Evolutionary conservation across 2,888 invertebrate genomes (phyloP).

Genomic region (Cheilosia variabilis): DNA sequence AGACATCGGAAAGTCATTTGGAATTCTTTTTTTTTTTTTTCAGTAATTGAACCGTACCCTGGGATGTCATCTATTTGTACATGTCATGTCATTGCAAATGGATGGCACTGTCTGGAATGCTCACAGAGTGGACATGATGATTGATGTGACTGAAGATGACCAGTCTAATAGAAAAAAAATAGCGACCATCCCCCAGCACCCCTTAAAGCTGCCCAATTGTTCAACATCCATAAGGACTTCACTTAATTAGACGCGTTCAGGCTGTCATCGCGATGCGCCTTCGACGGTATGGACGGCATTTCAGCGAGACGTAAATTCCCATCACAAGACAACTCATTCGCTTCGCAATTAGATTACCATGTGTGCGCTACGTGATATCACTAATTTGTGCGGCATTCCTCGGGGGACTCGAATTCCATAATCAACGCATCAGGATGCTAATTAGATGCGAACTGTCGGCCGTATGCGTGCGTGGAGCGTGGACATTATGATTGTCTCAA

Average conservation of each 20-base stretch:
- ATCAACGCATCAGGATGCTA: conserved; percentile 69
- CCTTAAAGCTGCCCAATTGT: background rate
- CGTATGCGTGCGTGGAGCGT: conserved; percentile 26
- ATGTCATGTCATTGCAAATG: conserved; percentile 34
- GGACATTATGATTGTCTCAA: conserved; percentile 63
- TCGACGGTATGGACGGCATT: conserved; percentile 52
- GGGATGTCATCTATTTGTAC: conserved; percentile 39
- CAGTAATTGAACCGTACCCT: conserved; percentile 32
- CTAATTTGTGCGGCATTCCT: conserved; percentile 65
- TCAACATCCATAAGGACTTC: conserved; percentile 38
- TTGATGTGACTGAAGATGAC: background rate
- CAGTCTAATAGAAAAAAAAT: background rate
- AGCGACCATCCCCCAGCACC: no score
- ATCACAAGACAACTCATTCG: conserved; percentile 52
- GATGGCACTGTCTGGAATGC: conserved; percentile 18
- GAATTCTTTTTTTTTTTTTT: background rate
- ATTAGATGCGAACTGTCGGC: conserved; percentile 70
- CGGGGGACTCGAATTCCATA: conserved; percentile 52
- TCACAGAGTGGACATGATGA: background rate
- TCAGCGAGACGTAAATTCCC: conserved; percentile 65
- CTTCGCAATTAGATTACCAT: conserved; percentile 64
- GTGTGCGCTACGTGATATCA: conserved; percentile 52
- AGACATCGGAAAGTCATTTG: conserved; percentile 34
- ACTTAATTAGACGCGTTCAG: conserved; percentile 59
- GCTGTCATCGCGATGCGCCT: conserved; percentile 56